These are phyloP conservation scores for Aegithalos caudatus DNA, from an alignment of 2,113 vertebrate species.

Conservation along the genomic window DNA sequence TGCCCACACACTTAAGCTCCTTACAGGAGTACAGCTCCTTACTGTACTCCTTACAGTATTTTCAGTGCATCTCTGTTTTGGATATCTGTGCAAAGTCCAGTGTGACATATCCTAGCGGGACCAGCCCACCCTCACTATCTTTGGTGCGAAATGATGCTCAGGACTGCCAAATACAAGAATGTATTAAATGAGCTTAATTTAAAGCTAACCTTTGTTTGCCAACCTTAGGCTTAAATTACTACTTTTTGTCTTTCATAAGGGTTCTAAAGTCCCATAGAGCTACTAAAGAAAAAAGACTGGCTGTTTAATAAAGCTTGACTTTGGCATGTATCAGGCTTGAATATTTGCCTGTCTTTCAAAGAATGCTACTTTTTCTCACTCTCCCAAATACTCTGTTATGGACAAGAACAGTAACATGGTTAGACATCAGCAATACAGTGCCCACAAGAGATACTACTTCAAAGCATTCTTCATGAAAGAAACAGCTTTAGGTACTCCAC, in stretches of 20 bases:
- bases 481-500: background rate
- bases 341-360: background rate
- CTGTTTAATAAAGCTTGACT: background rate
- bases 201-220: background rate
- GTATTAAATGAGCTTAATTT: background rate
- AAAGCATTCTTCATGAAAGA: background rate
- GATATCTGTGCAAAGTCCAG: background rate
- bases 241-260: background rate
- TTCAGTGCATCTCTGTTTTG: background rate
- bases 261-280: background rate
- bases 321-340: background rate
- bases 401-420: background rate
- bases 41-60: background rate
- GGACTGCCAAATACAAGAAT: background rate
- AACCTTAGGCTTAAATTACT: background rate
- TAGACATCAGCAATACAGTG: background rate
- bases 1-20: background rate
- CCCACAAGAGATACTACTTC: background rate
- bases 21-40: background rate
- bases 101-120: fast-evolving
- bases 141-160: background rate
- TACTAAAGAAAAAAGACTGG: background rate
- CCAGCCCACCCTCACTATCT: background rate
- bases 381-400: background rate
- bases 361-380: background rate